Conservation (phyloP, 1,140 invertebrate genomes). For the Diuraphis noxia region DNA sequence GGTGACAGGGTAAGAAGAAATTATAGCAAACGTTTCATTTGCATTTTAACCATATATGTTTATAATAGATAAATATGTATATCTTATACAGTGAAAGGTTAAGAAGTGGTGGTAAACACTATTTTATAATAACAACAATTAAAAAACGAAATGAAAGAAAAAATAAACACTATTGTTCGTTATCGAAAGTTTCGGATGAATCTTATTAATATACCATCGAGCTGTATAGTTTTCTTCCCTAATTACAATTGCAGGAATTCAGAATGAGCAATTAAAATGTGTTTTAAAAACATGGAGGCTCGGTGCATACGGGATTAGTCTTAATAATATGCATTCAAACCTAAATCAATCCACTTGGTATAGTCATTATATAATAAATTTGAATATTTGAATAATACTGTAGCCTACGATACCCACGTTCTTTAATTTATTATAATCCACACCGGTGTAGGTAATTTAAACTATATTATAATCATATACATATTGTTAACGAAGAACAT, state of each 20-base stretch:
- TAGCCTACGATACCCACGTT: neutral
- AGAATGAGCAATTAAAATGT: constrained; percentile 20
- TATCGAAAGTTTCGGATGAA: neutral
- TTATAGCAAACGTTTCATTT: neutral
- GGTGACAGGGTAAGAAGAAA: neutral
- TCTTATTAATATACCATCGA: neutral
- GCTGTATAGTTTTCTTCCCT: neutral
- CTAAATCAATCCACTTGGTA: neutral
- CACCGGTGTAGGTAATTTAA: neutral
- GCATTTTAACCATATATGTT: neutral
- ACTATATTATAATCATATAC: constrained; percentile 14
- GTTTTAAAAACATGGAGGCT: constrained; percentile 12
- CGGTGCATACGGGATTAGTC: neutral
- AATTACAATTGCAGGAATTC: constrained; percentile 26
- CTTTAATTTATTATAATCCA: constrained; percentile 25
- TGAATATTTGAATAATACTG: constrained; percentile 30
- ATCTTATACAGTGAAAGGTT: neutral
- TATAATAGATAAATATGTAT: too few relatives aligned
- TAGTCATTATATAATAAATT: neutral
- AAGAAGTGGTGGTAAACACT: neutral
- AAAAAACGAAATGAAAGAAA: neutral
- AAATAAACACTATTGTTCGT: neutral
- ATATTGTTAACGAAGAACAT: neutral
- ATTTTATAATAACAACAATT: neutral
- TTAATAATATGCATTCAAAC: neutral